A percentile compares a stretch with the other conserved stretches of the same genome.
phyloP scores from a whole-genome alignment of 2,797 vertebrate species.

The Enteromius mattozi region DNA sequence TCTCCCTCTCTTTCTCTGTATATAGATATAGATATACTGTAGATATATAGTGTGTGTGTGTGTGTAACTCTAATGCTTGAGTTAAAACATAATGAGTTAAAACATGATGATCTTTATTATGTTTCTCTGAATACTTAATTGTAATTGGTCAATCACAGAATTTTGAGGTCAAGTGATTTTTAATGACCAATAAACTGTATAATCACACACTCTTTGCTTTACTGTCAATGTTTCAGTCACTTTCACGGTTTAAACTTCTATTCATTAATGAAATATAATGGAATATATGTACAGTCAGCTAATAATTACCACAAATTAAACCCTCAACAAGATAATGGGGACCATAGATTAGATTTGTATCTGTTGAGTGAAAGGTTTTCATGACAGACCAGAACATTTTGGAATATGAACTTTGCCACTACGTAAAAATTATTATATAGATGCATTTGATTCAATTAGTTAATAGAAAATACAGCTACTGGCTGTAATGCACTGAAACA shows the following conservation, averaged over 20 bases:
- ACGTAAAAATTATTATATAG: background rate
- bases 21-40: background rate
- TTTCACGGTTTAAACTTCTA: background rate
- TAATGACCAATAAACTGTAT: background rate
- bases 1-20: too few relatives aligned
- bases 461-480: background rate
- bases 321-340: background rate
- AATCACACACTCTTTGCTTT: background rate
- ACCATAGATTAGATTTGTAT: background rate
- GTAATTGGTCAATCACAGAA: background rate
- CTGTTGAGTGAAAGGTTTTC: background rate
- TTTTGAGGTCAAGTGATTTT: background rate
- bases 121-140: background rate
- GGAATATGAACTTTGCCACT: background rate
- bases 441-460: background rate
- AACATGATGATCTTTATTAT: background rate
- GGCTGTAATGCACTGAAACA: conserved; percentile 33
- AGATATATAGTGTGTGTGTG: background rate
- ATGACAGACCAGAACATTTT: background rate
- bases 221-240: background rate
- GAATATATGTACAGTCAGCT: background rate
- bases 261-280: background rate
- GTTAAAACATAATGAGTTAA: background rate
- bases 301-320: background rate
- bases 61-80: background rate